Percentiles rank a stretch among this genome's conserved stretches.
These are phyloP conservation scores for Linnaemya tessellans DNA, from an alignment of 2,888 invertebrate genomes.

Conservation along the genomic window DNA sequence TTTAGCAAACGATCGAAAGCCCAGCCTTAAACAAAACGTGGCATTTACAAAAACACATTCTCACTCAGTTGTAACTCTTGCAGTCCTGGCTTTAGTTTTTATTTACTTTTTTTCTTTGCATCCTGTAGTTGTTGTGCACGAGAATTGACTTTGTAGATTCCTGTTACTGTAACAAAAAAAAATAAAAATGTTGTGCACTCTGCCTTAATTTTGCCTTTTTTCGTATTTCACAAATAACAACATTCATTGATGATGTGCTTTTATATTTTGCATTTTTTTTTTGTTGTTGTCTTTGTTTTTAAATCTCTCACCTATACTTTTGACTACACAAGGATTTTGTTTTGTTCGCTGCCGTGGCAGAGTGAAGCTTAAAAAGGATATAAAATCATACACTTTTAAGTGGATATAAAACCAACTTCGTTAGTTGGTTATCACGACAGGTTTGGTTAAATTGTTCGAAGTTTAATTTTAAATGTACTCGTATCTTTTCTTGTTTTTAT, in stretches of 20 bases:
- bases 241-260: slow-evolving; percentile 53
- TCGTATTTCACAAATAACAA: slow-evolving; percentile 25
- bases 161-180: slow-evolving; percentile 42
- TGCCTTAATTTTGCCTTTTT: slow-evolving; percentile 2
- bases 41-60: slow-evolving; percentile 21
- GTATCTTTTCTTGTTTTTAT: not conserved
- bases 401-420: slow-evolving; percentile 61
- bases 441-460: slow-evolving; percentile 59
- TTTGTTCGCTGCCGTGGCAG: slow-evolving; percentile 1
- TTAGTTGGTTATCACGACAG: slow-evolving; percentile 56
- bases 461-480: slow-evolving; percentile 30
- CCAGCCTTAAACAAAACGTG: slow-evolving; percentile 58
- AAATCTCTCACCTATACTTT: slow-evolving; percentile 23
- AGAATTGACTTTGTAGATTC: slow-evolving; percentile 36
- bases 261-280: not conserved
- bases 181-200: slow-evolving; percentile 36
- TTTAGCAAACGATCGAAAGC: slow-evolving; percentile 61
- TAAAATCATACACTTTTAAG: slow-evolving; percentile 34
- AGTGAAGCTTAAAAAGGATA: not conserved
- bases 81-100: slow-evolving; percentile 43
- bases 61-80: not conserved
- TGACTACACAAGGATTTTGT: not conserved
- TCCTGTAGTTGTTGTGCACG: slow-evolving; percentile 40
- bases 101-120: slow-evolving; percentile 35
- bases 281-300: not conserved